phyloP scores from a whole-genome alignment of 2,113 vertebrate genomes.

The Paratilapia polleni region DNA sequence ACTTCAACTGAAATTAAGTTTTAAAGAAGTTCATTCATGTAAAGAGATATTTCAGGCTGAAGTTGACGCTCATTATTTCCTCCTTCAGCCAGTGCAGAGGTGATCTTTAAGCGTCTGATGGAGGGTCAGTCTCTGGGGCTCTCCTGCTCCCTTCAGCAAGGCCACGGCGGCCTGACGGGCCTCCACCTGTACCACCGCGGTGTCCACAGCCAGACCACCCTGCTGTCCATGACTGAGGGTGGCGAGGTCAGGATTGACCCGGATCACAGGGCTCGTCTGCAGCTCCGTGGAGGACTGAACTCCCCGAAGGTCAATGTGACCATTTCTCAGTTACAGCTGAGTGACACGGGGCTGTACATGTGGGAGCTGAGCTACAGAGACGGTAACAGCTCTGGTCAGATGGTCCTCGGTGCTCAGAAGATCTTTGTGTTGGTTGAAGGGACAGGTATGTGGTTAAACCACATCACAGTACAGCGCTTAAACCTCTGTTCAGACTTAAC shows the following conservation, averaged over 20 bases:
- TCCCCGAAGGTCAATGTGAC: conserved; percentile 60
- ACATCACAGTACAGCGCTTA: not conserved
- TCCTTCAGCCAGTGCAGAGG: conserved; percentile 47
- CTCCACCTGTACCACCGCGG: conserved; percentile 67
- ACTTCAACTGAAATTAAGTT: not conserved
- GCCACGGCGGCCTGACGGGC: not conserved
- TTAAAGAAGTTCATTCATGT: not conserved
- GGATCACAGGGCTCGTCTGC: conserved; percentile 44
- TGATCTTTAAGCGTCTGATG: conserved; percentile 41
- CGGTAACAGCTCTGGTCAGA: not conserved
- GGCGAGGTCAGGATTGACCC: not conserved
- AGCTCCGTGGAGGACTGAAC: conserved; percentile 13
- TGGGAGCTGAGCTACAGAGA: conserved; percentile 60
- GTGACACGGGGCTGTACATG: conserved; percentile 70
- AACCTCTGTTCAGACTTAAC: not conserved
- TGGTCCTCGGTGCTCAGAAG: not conserved
- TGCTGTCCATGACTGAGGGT: conserved; percentile 52
- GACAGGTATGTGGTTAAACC: conserved; percentile 49
- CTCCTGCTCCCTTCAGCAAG: conserved; percentile 38
- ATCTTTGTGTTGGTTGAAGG: conserved; percentile 66
- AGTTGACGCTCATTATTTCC: not conserved
- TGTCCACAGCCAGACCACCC: conserved; percentile 57
- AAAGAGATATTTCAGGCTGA: not conserved
- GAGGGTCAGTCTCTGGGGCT: conserved; percentile 58
- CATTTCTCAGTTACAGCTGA: conserved; percentile 31